Conservation (phyloP, 2,797 vertebrate species). For the Borostomias antarcticus region DNA sequence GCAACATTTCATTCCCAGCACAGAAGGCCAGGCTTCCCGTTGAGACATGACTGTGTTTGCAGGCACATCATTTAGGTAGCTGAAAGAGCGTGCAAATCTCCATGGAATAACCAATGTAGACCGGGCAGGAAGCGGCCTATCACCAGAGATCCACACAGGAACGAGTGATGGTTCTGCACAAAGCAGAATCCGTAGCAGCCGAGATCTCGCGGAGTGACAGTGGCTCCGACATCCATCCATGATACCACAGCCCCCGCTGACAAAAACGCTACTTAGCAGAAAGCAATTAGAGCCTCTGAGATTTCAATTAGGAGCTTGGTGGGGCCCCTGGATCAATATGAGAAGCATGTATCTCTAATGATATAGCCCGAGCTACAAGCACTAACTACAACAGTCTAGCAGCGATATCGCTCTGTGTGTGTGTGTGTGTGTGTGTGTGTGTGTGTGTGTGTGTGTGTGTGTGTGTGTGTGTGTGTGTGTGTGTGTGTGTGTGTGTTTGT, state of each 20-base stretch:
- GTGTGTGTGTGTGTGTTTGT: too few relatives aligned
- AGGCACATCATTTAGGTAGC: background rate
- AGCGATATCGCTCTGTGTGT: background rate
- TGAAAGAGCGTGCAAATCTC: background rate
- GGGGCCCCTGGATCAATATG: conserved; percentile 65
- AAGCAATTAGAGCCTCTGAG: conserved; percentile 68
- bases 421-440: conserved; percentile 10
- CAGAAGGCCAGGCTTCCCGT: background rate
- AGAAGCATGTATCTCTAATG: conserved; percentile 47
- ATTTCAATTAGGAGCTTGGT: conserved; percentile 72
- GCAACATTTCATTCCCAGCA: background rate
- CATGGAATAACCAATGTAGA: background rate
- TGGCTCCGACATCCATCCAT: conserved; percentile 39
- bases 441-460: conserved; percentile 15
- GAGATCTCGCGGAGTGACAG: conserved; percentile 8
- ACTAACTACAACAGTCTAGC: background rate
- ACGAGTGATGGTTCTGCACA: background rate
- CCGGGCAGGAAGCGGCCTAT: too few relatives aligned
- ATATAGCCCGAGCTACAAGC: conserved; percentile 28
- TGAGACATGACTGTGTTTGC: background rate
- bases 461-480: conserved; percentile 13
- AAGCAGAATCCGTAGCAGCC: background rate
- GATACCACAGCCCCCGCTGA: conserved; percentile 39
- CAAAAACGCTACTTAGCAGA: conserved; percentile 41
- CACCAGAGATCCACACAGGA: background rate